Conservation (phyloP, 2,797 vertebrate genomes). For the Microcaecilia unicolor region DNA sequence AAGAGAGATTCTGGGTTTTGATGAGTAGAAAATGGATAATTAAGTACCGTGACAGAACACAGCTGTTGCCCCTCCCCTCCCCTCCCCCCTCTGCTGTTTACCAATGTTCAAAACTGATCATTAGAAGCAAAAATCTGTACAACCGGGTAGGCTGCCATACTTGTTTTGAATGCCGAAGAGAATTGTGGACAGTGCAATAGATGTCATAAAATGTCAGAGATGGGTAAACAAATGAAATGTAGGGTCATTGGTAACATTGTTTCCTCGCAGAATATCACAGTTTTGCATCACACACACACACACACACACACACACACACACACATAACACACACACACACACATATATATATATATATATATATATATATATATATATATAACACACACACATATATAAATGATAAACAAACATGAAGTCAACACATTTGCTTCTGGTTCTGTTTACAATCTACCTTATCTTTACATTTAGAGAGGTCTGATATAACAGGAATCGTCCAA, state of each 20-base stretch:
- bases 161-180: slow-evolving; percentile 1
- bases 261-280: not conserved
- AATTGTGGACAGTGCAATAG: no score
- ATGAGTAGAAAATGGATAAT: not conserved
- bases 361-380: not conserved
- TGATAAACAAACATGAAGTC: not conserved
- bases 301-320: not conserved
- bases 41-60: not conserved
- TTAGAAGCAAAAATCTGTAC: not conserved
- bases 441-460: slow-evolving; percentile 27
- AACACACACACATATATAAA: no score
- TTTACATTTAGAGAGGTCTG: slow-evolving; percentile 43
- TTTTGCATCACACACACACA: not conserved
- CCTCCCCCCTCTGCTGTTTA: not conserved
- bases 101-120: slow-evolving; percentile 4
- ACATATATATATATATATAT: no score
- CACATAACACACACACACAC: no score
- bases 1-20: slow-evolving; percentile 1
- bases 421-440: not conserved
- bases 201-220: no score
- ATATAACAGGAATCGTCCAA: slow-evolving; percentile 38
- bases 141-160: slow-evolving; percentile 5
- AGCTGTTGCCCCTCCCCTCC: slow-evolving; percentile 1
- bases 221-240: no score
- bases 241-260: not conserved